These are phyloP conservation scores for Oryzias melastigma DNA, from an alignment of 2,113 vertebrate species.

Conservation along the genomic window DNA sequence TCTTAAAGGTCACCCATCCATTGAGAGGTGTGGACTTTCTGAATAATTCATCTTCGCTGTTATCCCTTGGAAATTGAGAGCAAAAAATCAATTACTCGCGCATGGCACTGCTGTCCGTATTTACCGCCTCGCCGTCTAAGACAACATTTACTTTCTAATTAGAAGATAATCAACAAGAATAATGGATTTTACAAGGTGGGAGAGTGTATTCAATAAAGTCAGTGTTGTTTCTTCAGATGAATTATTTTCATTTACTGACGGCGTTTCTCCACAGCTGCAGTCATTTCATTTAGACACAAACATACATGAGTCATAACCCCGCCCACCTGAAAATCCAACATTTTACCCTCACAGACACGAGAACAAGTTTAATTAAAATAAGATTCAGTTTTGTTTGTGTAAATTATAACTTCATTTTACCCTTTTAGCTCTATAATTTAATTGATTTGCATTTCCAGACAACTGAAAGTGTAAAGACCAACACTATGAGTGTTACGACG, in stretches of 20 bases:
- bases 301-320: too few relatives aligned
- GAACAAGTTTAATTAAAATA: too few relatives aligned
- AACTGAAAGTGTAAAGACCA: too few relatives aligned
- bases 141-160: constrained; percentile 52
- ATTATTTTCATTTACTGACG: constrained; percentile 13
- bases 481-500: too few relatives aligned
- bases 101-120: constrained; percentile 26
- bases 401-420: too few relatives aligned
- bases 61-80: constrained; percentile 47
- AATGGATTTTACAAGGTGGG: constrained; percentile 54
- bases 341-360: too few relatives aligned
- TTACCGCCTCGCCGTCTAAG: constrained; percentile 32
- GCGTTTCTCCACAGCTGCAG: too few relatives aligned
- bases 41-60: constrained; percentile 58
- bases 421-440: too few relatives aligned
- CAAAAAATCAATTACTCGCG: constrained; percentile 54
- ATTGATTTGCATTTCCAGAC: too few relatives aligned
- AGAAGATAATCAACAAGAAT: constrained; percentile 53
- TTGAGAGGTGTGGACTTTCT: constrained; percentile 33
- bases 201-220: neutral
- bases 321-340: too few relatives aligned
- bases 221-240: constrained; percentile 9
- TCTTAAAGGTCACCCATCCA: constrained; percentile 52
- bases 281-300: too few relatives aligned
- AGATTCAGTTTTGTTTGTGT: too few relatives aligned